Evolutionary conservation across 2,797 vertebrate genomes (phyloP), one percentile per base, ranked within the genome.

Genomic region (Ara ararauna): DNA sequence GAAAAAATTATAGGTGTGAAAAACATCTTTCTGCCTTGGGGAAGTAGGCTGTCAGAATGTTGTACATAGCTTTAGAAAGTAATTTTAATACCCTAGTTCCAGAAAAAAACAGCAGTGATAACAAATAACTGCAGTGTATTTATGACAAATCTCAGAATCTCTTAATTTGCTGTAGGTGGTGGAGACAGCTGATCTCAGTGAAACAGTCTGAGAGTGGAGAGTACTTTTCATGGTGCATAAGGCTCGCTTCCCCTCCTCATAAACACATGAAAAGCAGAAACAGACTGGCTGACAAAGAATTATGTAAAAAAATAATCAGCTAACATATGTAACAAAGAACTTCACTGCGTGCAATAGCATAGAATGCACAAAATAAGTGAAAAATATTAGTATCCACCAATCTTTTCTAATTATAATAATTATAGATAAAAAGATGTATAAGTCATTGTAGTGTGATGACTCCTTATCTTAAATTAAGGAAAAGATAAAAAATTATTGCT

Each of bases 391-490:
- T 34, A 13, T 51, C 5, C 12, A 54, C 67, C 42, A 58, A 11
- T 53, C 7, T 81, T 51, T 81, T 38, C 50, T 76, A 7, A 40
- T 73, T 51, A 30, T 13, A 66, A 21, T 78, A 44, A 44, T 47
- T 64, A 5, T 0, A 26, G 17, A 27, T 54, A 0, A n/a, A 58
- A 81, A 7, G 47, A 51, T 67, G 1, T 7, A 17, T 29, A n/a
- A 40, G 32, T 89, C 30, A 2, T 30, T 62, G 27, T 20, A 38
- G 4, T 21, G 44, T n/a, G 36, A 9, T 82, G 60, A 47, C 71
- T 76, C 20, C 40, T 23, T 47, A 11, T 44, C 34, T 84, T 29
- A 66, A 82, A 38, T 4, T 40, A 56, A 67, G 36, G 27, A 38
- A 87, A 67, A 64, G 10, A 47, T 38, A 44, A 66, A 72, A 87